A percentile compares a stretch with the other conserved stretches of the same genome.
phyloP scores from a whole-genome alignment of 2,888 invertebrate genomes.

The Caprella mutica region DNA sequence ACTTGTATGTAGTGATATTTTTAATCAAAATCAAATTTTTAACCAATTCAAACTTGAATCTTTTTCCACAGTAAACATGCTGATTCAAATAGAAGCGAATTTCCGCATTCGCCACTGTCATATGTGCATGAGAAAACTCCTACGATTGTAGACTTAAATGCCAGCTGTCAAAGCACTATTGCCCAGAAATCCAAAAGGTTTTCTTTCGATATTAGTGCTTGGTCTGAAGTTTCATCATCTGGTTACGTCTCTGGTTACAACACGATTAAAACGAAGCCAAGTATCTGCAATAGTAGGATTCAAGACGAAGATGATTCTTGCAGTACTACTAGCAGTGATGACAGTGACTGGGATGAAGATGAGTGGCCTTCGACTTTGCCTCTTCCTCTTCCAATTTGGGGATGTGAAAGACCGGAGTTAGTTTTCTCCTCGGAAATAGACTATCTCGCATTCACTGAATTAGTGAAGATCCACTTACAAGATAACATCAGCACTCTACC shows the following conservation, averaged over 20 bases:
- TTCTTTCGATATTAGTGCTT: too few species aligned
- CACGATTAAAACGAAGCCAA: too few species aligned
- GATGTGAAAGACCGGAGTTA: constrained; percentile 37
- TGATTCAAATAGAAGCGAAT: too few species aligned
- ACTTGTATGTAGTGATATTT: too few species aligned
- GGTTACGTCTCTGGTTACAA: constrained; percentile 9
- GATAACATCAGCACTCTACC: constrained; percentile 68
- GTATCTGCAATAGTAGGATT: constrained; percentile 1
- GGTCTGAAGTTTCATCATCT: constrained; percentile 4
- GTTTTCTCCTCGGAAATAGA: constrained; percentile 1
- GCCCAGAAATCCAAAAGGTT: background rate
- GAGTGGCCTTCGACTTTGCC: constrained; percentile 58
- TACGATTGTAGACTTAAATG: too few species aligned
- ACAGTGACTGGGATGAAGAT: constrained; percentile 38
- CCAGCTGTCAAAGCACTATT: background rate
- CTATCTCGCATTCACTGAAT: constrained; percentile 8
- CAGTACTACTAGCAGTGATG: background rate
- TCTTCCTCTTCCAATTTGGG: constrained; percentile 66
- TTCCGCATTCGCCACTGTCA: too few species aligned
- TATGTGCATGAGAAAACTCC: too few species aligned
- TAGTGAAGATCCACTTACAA: constrained; percentile 46
- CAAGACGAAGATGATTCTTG: constrained; percentile 6
- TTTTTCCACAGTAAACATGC: too few species aligned
- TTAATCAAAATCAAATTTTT: too few species aligned
- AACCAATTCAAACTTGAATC: too few species aligned